Evolutionary conservation across 2,888 invertebrate species (phyloP), one percentile per base, ranked within the genome.

Genomic region (Clitarchus hookeri): DNA sequence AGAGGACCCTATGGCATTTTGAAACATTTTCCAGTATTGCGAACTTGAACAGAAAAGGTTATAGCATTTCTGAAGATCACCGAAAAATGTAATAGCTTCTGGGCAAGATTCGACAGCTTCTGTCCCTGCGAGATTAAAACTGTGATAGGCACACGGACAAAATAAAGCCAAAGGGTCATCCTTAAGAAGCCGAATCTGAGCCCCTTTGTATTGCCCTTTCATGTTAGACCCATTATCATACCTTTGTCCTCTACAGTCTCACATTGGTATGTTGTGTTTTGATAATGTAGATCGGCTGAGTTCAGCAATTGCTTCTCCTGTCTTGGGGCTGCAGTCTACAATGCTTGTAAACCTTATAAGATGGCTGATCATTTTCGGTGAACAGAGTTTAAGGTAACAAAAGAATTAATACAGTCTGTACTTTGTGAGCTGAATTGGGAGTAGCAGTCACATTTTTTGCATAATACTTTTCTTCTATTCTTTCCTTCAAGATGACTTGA

Each of bases 161-260:
- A 84, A 84, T 16, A 84, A 19, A 44, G 84, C 84, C 84, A 36
- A 48, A 36, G 44, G 25, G 6, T 36, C 44, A 48, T 84, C 12
- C 6, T 48, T 44, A n/a, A 78, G 0, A n/a, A 84, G 19, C 25
- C 53, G n/a, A 44, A 9, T 48, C 84, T 84, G 84, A n/a, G 48
- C 84, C 19, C 84, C 44, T 44, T 48, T 84, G 84, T 44, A 84
- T 48, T 44, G 44, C 44, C 84, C 84, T n/a, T 48, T 84, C 84
- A 84, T 44, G 48, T 84, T 84, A 48, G 23, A 11, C 9, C 84
- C 84, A 84, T 84, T 84, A 84, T 84, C 84, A 84, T 84, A 84
- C 44, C 84, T 44, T 84, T 84, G 84, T 25, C 48, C 84, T 44
- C 84, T 44, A 25, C 84, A 84, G 48, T 8, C 84, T 6, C 44